Percentiles rank a stretch among this genome's conserved stretches.
Conservation (phyloP, 2,113 vertebrate species). For the Jacana jacana region DNA sequence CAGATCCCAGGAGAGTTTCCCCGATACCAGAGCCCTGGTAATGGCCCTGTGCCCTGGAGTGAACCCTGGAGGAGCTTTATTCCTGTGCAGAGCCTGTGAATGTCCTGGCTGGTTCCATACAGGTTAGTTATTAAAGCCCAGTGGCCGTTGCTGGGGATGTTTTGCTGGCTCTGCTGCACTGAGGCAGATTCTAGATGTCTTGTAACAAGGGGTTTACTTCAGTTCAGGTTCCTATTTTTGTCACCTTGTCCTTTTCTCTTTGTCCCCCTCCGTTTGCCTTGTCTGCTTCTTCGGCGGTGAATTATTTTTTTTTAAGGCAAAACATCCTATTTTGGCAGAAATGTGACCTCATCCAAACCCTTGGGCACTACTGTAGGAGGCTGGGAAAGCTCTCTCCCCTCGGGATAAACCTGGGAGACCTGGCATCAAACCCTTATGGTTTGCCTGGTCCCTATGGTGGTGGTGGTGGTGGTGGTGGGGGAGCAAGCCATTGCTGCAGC, state of each 20-base stretch:
- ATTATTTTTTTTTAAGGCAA: background rate
- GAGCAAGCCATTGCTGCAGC: background rate
- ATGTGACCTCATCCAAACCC: background rate
- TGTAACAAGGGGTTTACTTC: background rate
- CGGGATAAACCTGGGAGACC: too few species aligned
- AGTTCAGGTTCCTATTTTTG: background rate
- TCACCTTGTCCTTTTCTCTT: background rate
- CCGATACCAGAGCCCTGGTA: background rate
- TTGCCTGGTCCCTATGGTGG: background rate
- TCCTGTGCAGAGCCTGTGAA: background rate
- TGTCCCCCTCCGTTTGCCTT: background rate
- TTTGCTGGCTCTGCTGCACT: background rate
- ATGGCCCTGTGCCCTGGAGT: background rate
- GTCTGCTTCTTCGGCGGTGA: background rate
- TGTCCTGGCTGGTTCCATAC: background rate
- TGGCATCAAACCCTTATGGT: fast-evolving
- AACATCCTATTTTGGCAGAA: background rate
- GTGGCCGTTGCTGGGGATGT: background rate
- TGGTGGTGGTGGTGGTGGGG: background rate
- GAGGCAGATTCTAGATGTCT: background rate
- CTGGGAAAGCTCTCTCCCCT: background rate
- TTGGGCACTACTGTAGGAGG: fast-evolving
- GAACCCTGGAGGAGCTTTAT: background rate
- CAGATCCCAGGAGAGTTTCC: background rate
- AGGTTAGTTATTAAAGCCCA: background rate